Evolutionary conservation across 2,797 vertebrate species (phyloP).

Genomic region (Peromyscus melanophrys): DNA sequence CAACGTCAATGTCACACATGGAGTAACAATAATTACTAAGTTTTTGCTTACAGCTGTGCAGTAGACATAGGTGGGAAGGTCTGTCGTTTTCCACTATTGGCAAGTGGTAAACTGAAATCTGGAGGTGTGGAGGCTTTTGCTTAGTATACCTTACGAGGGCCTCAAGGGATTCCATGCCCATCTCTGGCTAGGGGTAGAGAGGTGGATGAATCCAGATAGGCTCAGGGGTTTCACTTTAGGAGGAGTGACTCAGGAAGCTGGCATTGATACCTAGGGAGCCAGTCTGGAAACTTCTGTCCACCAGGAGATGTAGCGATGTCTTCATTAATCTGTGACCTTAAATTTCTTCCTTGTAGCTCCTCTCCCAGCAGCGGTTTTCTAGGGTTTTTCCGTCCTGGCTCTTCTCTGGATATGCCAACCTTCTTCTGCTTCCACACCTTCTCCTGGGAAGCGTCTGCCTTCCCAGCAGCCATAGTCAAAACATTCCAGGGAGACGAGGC

Average conservation of each 20-base stretch:
- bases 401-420: not conserved
- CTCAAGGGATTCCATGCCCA: not conserved
- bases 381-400: not conserved
- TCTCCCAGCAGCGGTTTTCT: not conserved
- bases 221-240: not conserved
- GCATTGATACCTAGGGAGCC: not conserved
- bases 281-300: not conserved
- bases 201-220: not conserved
- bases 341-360: not conserved
- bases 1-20: not conserved
- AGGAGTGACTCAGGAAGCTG: not conserved
- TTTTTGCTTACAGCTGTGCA: too few species aligned
- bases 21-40: not conserved
- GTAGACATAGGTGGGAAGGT: not conserved
- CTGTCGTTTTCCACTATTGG: not conserved
- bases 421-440: not conserved
- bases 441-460: not conserved
- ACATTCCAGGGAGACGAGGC: not conserved
- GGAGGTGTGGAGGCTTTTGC: not conserved
- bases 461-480: not conserved
- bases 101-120: constrained; percentile 24
- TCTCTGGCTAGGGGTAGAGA: not conserved
- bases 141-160: not conserved
- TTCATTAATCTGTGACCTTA: not conserved
- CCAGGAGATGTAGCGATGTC: not conserved